A percentile compares a stretch with the other conserved stretches of the same genome.
phyloP scores from a whole-genome alignment of 2,113 vertebrate species.

The Pseudolaguvia tuberculata region DNA sequence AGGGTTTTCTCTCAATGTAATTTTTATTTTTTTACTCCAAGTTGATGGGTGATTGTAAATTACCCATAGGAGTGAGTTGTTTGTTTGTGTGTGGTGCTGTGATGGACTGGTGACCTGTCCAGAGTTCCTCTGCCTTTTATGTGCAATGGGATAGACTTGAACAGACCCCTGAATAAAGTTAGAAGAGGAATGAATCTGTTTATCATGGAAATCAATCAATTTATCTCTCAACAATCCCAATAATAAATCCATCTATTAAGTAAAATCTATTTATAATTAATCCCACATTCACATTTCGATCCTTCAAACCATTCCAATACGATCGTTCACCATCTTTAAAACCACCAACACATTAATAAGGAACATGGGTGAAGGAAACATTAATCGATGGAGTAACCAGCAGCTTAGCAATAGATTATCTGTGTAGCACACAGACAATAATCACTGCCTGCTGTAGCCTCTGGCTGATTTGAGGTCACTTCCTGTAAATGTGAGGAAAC shows the following conservation, averaged over 20 bases:
- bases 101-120: no score
- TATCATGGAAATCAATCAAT: background rate
- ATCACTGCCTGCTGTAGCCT: slow-evolving; percentile 31
- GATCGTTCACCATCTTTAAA: background rate
- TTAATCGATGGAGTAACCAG: background rate
- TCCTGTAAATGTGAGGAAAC: slow-evolving; percentile 35
- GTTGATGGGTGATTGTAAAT: no score
- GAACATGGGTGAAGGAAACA: background rate
- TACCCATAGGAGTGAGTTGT: no score
- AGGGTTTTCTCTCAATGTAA: no score
- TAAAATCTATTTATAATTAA: background rate
- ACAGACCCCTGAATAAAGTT: no score
- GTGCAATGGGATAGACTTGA: no score
- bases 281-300: background rate
- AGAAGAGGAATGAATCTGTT: no score
- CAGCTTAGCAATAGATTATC: background rate
- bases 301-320: no score
- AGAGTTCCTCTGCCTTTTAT: no score
- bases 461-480: slow-evolving; percentile 33
- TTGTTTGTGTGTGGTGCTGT: no score
- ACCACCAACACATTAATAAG: background rate
- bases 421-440: background rate
- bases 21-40: no score
- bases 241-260: background rate
- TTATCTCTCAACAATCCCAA: background rate